Evolutionary conservation across 2,113 vertebrate genomes (phyloP).

Genomic region (Oceanites oceanicus): DNA sequence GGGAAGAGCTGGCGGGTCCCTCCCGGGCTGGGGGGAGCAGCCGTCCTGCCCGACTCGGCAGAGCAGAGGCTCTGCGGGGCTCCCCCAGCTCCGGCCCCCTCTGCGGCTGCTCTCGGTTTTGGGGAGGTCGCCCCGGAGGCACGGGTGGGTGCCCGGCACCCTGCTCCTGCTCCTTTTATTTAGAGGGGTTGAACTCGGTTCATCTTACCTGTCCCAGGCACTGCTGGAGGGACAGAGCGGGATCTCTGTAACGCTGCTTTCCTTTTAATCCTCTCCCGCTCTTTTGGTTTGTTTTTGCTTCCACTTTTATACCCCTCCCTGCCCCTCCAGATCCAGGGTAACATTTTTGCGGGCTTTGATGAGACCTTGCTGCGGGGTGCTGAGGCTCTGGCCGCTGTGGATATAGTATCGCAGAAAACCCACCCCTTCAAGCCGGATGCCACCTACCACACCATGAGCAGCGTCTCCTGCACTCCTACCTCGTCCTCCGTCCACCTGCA

Average conservation of each 20-base stretch:
- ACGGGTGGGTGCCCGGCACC: neutral
- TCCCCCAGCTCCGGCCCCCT: neutral
- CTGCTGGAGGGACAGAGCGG: neutral
- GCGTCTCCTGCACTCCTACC: constrained; percentile 89
- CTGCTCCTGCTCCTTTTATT: accelerated
- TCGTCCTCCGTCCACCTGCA: constrained; percentile 87
- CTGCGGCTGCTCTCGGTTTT: neutral
- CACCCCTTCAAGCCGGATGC: constrained; percentile 94
- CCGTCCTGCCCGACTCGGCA: neutral
- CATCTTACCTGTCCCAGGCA: neutral
- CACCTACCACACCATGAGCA: constrained; percentile 94
- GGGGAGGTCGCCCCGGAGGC: neutral
- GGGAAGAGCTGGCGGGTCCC: too few relatives aligned
- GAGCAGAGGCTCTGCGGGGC: neutral
- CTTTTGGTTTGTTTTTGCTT: neutral
- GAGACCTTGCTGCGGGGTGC: constrained; percentile 89
- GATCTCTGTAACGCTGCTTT: accelerated
- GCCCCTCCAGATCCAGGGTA: constrained; percentile 83
- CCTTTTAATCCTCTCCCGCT: neutral
- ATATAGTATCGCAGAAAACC: constrained; percentile 88
- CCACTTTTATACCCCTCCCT: neutral
- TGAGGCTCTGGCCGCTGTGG: constrained; percentile 91
- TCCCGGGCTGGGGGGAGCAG: neutral
- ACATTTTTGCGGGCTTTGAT: constrained; percentile 92
- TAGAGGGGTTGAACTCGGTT: neutral